Conservation (phyloP, 2,888 invertebrate species). For the Dicyrtoma fusca region DNA sequence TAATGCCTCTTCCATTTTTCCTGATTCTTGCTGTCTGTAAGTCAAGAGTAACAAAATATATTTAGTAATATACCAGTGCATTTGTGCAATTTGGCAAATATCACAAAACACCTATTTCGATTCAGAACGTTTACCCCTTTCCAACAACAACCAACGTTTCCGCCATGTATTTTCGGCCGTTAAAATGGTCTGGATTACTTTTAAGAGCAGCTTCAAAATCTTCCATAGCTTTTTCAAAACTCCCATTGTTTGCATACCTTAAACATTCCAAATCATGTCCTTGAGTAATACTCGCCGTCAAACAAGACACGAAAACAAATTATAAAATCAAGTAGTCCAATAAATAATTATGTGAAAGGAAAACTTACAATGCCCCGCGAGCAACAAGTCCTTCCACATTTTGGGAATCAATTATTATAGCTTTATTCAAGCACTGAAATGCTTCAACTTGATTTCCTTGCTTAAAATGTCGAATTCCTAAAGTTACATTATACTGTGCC, state of each 20-base stretch:
- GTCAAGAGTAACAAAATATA: conserved; percentile 4
- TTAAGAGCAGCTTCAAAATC: conserved; percentile 92
- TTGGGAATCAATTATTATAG: conserved; percentile 85
- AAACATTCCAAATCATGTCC: conserved; percentile 42
- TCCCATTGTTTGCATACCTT: conserved; percentile 86
- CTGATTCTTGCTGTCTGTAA: conserved; percentile 80
- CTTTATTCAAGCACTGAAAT: conserved; percentile 91
- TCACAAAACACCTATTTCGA: too few species aligned
- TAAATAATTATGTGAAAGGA: too few species aligned
- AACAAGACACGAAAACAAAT: neutral
- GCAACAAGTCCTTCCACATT: conserved; percentile 93
- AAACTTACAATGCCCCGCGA: conserved; percentile 76
- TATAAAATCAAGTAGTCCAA: neutral
- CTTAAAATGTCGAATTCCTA: conserved; percentile 93
- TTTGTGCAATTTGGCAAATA: too few species aligned
- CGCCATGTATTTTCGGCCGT: conserved; percentile 91
- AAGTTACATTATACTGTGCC: conserved; percentile 92
- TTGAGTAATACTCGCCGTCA: neutral
- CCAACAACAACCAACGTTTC: conserved; percentile 89
- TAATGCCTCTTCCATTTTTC: conserved; percentile 80
- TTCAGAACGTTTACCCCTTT: conserved; percentile 62
- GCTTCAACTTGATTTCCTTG: conserved; percentile 91
- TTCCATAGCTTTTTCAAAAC: conserved; percentile 88
- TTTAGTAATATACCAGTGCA: conserved; percentile 7
- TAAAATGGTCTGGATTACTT: conserved; percentile 84